Conservation (phyloP, 2,797 vertebrate genomes). For the Borostomias antarcticus region DNA sequence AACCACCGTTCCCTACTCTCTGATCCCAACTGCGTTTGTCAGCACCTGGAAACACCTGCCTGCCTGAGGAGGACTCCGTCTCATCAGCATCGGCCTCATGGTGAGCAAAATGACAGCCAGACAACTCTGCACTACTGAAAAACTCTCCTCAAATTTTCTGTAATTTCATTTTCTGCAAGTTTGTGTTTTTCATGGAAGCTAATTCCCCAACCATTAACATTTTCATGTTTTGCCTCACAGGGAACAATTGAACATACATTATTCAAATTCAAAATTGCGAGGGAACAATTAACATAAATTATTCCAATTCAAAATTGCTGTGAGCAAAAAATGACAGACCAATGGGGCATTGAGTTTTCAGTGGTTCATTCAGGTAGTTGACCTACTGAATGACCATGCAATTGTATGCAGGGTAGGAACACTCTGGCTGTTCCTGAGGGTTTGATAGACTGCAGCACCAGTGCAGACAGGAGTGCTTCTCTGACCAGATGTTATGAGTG, state of each 20-base stretch:
- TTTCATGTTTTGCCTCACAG: neutral
- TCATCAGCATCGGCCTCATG: neutral
- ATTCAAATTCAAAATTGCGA: too few relatives aligned
- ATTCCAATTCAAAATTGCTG: too few relatives aligned
- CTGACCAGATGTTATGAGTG: neutral
- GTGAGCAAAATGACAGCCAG: neutral
- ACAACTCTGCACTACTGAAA: too few relatives aligned
- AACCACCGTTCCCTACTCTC: conserved; percentile 86
- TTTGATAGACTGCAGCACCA: neutral
- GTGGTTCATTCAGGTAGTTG: too few relatives aligned
- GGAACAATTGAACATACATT: neutral
- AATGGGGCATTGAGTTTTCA: too few relatives aligned
- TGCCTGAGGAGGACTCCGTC: conserved; percentile 61
- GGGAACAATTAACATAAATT: too few relatives aligned
- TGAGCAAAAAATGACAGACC: too few relatives aligned
- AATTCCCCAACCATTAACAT: neutral
- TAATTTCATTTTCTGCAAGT: conserved; percentile 29
- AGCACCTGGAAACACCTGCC: conserved; percentile 92
- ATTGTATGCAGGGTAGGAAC: too few relatives aligned
- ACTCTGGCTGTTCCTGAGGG: too few relatives aligned
- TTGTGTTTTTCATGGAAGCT: neutral
- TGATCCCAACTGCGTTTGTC: conserved; percentile 88
- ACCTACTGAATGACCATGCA: too few relatives aligned
- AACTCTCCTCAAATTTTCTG: too few relatives aligned
- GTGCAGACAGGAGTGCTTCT: neutral